Percentiles rank a stretch among this genome's conserved stretches.
Conservation (phyloP, 2,888 invertebrate genomes). For the Trilocha varians region DNA sequence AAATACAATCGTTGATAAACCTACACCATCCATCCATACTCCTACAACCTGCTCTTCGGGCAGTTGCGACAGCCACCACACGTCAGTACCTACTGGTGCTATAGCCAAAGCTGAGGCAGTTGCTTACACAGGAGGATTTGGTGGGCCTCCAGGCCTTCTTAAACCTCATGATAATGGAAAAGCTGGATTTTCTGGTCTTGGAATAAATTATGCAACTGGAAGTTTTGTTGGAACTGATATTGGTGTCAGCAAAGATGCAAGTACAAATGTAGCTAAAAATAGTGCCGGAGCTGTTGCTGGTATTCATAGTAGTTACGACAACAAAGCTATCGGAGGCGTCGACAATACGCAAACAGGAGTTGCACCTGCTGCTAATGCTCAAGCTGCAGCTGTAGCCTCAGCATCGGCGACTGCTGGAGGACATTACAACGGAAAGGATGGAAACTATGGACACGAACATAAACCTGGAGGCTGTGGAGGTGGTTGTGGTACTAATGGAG, state of each 20-base stretch:
- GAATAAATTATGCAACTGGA: neutral
- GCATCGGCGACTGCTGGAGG: constrained; percentile 29
- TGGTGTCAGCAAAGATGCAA: neutral
- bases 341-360: neutral
- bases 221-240: neutral
- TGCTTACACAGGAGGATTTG: constrained; percentile 55
- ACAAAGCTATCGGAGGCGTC: constrained; percentile 16
- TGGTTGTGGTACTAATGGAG: constrained; percentile 25
- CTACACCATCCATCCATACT: neutral
- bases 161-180: constrained; percentile 48
- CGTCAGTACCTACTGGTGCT: constrained; percentile 20
- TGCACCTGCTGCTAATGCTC: constrained; percentile 2
- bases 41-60: constrained; percentile 19
- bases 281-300: constrained; percentile 2
- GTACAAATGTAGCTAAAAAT: neutral
- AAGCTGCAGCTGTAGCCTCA: constrained; percentile 16
- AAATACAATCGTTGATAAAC: neutral
- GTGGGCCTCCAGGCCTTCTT: constrained; percentile 57
- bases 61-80: constrained; percentile 16
- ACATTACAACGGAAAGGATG: constrained; percentile 13
- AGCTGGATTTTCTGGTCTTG: constrained; percentile 5
- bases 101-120: constrained; percentile 33
- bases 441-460: constrained; percentile 14
- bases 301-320: constrained; percentile 8
- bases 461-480: constrained; percentile 29